phyloP scores from a whole-genome alignment of 1,140 invertebrate genomes.

The Ceratoteleas bidentatus region DNA sequence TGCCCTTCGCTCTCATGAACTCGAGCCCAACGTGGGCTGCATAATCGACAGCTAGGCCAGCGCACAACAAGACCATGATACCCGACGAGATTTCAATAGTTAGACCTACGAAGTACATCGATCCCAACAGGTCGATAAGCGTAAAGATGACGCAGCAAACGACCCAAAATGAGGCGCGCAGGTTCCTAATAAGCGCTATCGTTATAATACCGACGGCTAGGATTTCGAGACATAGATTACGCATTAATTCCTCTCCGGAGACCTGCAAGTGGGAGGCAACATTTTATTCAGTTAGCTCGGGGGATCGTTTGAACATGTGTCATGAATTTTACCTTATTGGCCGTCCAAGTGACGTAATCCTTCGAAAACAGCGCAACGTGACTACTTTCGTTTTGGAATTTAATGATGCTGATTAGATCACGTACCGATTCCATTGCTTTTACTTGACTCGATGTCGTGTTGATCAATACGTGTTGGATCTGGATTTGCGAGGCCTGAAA shows the following conservation, averaged over 20 bases:
- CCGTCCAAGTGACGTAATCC: conserved; percentile 76
- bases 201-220: conserved; percentile 82
- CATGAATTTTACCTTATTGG: conserved; percentile 68
- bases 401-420: conserved; percentile 68
- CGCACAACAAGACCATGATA: conserved; percentile 79
- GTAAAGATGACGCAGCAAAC: conserved; percentile 82
- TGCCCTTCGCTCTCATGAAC: conserved; percentile 80
- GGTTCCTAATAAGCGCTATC: conserved; percentile 81
- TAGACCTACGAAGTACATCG: conserved; percentile 82
- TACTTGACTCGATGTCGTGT: conserved; percentile 73
- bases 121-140: conserved; percentile 82
- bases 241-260: conserved; percentile 82
- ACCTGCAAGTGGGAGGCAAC: conserved; percentile 73
- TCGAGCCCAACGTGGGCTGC: conserved; percentile 83
- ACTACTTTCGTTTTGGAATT: conserved; percentile 70
- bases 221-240: conserved; percentile 82
- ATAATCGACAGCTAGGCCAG: conserved; percentile 84
- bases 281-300: not conserved
- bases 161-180: conserved; percentile 81
- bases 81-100: conserved; percentile 84
- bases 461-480: conserved; percentile 76
- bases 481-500: conserved; percentile 76
- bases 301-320: too few relatives aligned
- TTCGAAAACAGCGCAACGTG: conserved; percentile 73
- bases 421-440: conserved; percentile 74